Percentiles rank a stretch among this genome's conserved stretches.
Evolutionary conservation across 2,888 invertebrate species (phyloP).

Genomic region (Apamea sordens): DNA sequence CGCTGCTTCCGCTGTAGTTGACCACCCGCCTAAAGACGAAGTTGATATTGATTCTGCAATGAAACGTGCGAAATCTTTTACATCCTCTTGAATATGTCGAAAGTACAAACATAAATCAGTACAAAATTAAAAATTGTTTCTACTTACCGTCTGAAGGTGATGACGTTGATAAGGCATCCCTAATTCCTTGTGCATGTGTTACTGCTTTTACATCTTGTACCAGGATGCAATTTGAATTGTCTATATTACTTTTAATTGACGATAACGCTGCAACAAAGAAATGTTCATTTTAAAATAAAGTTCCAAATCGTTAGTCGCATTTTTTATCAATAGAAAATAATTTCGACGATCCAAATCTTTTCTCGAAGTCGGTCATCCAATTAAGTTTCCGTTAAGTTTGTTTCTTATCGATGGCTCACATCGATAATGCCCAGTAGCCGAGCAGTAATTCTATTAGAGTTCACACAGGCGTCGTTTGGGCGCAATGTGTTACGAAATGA

Average conservation of each 20-base stretch:
- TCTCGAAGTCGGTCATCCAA: slow-evolving; percentile 79
- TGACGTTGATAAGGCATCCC: slow-evolving; percentile 91
- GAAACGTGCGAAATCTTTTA: slow-evolving; percentile 50
- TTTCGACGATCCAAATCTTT: slow-evolving; percentile 74
- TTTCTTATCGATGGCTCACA: slow-evolving; percentile 79
- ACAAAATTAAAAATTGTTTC: background rate
- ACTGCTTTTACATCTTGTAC: slow-evolving; percentile 97
- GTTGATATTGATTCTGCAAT: slow-evolving; percentile 92
- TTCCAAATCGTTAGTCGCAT: slow-evolving; percentile 27
- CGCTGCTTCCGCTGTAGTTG: slow-evolving; percentile 89
- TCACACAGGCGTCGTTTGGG: slow-evolving; percentile 77
- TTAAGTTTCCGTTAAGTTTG: slow-evolving; percentile 83
- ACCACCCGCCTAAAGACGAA: slow-evolving; percentile 87
- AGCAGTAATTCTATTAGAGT: slow-evolving; percentile 82
- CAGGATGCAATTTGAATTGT: slow-evolving; percentile 96
- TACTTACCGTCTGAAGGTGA: slow-evolving; percentile 87
- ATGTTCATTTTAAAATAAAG: slow-evolving; percentile 47
- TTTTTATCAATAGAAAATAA: slow-evolving; percentile 67
- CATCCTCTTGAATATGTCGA: slow-evolving; percentile 17
- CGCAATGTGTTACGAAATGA: slow-evolving; percentile 78
- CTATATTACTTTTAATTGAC: slow-evolving; percentile 97
- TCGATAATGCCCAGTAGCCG: slow-evolving; percentile 83
- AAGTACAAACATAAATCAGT: background rate
- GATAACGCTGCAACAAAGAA: slow-evolving; percentile 94
- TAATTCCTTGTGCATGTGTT: slow-evolving; percentile 95